These are phyloP conservation scores for Nothura maculosa DNA, from an alignment of 2,797 vertebrate genomes.

Conservation along the genomic window DNA sequence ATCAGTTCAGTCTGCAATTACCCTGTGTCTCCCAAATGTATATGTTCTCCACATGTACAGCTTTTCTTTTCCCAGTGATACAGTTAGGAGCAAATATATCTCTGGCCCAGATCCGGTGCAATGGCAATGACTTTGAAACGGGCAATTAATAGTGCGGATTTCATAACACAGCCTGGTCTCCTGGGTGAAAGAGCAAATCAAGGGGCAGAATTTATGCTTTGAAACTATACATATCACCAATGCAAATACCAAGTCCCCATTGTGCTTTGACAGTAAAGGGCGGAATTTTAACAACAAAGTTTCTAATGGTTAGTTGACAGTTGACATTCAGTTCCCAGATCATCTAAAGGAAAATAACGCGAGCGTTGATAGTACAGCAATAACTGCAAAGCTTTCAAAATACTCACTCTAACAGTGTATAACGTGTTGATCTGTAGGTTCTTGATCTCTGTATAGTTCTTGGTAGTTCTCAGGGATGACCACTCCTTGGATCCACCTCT, in stretches of 20 bases:
- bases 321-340: neutral
- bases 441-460: constrained; percentile 83
- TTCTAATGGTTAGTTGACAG: neutral
- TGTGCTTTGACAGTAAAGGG: neutral
- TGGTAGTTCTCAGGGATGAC: constrained; percentile 87
- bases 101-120: constrained; percentile 29
- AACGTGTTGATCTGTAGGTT: constrained; percentile 82
- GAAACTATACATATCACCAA: neutral
- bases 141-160: constrained; percentile 1
- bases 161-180: neutral
- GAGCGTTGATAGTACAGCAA: neutral
- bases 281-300: neutral
- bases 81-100: constrained; percentile 39
- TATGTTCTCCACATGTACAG: neutral
- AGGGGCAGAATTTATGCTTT: neutral
- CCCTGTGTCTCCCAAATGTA: neutral
- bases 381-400: neutral
- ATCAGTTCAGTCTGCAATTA: constrained; percentile 36
- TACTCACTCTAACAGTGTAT: constrained; percentile 92
- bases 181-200: neutral
- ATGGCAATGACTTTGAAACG: neutral
- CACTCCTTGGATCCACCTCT: constrained; percentile 85
- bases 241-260: neutral
- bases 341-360: neutral
- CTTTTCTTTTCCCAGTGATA: neutral